Base-by-base conservation (phyloP, 1,140 invertebrate species). In the Orius insidiosus region DNA sequence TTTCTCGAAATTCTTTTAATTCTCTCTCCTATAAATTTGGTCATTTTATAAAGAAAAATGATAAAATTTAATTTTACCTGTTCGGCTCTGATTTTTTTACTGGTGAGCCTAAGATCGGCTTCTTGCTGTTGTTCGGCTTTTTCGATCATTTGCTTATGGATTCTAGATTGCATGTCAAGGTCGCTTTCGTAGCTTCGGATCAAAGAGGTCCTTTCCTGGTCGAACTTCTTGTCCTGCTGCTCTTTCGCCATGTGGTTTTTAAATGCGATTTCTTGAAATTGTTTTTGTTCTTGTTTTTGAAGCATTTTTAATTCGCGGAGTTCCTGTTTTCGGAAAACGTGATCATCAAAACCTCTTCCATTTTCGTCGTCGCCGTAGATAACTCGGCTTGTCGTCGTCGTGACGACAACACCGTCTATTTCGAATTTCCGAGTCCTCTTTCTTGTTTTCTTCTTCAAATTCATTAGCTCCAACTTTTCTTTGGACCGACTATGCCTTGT, bases 201-300 rank as follows among this genome's bases (percentile, higher is more conserved):
- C 35, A 97, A 64, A 10, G 71, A n/a, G 19, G 72, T 68, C 44
- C 77, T 68, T 59, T 89, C 89, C 64, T 82, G 80, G 52, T 89
- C 85, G 60, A 87, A 88, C 46, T 80, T 75, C 55, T 84, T 82
- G 51, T 89, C 85, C 49, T 94, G 89, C 59, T 89, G 80, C 46
- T 95, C 90, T 49, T 81, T 75, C 9, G 79, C 76, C 52, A 85
- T 68, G 55, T 85, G 78, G 53, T 90, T 83, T 63, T 96, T 96
- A 24, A 83, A 71, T 39, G 80, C 75, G 40, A 97, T 67, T 63
- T 95, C 89, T 59, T 93, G 90, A 65, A 92, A 93, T 63, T 97
- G 90, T 59, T 96, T 96, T 63, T 95, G 92, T 62, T 98, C 93
- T 63, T 85, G 79, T 58, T 97, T 97, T 66, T 98, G 93, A 33